Conservation (phyloP, 2,797 vertebrate genomes). For the Petrocephalus sullivani region DNA sequence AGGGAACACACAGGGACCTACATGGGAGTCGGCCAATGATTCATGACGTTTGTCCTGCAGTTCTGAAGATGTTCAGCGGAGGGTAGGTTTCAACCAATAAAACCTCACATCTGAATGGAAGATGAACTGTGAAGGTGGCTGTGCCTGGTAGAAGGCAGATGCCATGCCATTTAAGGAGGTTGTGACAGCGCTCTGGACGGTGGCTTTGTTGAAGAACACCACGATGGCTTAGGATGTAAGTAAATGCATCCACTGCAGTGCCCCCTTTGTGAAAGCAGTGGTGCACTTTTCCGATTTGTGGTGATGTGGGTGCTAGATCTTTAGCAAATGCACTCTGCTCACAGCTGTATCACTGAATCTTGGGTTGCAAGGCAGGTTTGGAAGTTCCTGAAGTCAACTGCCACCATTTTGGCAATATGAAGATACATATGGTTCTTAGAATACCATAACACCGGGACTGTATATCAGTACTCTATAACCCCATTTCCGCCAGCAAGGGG, state of each 20-base stretch:
- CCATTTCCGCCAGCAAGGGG: too few species aligned
- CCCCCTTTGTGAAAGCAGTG: not conserved
- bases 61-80: not conserved
- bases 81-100: not conserved
- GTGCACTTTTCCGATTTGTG: not conserved
- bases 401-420: too few species aligned
- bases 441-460: too few species aligned
- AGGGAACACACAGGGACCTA: not conserved
- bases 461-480: too few species aligned
- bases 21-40: not conserved
- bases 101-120: not conserved
- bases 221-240: not conserved
- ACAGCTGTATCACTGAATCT: too few species aligned
- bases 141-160: not conserved
- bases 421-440: too few species aligned
- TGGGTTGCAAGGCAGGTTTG: too few species aligned
- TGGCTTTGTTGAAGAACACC: not conserved
- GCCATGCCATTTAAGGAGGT: not conserved
- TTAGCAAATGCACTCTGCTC: too few species aligned
- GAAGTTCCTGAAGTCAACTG: too few species aligned
- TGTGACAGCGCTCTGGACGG: not conserved
- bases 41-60: not conserved
- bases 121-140: not conserved
- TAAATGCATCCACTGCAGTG: not conserved
- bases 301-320: not conserved